Conservation (phyloP, 37 sponge, comb jelly and placozoan genomes). For the Axinella damicornis region DNA sequence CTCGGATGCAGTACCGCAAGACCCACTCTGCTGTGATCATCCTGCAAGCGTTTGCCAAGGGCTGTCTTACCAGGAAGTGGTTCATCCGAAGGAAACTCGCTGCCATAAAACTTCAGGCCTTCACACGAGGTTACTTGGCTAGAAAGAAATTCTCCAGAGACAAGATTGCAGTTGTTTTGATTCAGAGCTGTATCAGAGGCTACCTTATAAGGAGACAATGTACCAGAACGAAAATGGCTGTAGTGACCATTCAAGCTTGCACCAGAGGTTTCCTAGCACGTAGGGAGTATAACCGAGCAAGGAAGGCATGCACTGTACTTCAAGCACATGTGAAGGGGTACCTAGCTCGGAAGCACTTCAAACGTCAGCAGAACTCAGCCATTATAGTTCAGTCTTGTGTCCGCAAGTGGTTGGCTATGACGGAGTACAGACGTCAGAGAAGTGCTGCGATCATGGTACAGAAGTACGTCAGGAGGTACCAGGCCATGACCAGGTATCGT, state of each 20-base stretch:
- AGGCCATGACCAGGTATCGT: slow-evolving; percentile 3
- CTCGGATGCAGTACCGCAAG: too few species aligned
- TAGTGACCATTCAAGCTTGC: slow-evolving; percentile 7
- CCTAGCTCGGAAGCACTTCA: slow-evolving; percentile 4
- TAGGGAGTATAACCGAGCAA: not conserved
- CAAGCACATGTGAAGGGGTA: slow-evolving; percentile 28
- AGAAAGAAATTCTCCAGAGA: too few species aligned
- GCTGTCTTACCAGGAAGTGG: too few species aligned
- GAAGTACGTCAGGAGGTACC: slow-evolving; percentile 23
- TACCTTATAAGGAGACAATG: slow-evolving; percentile 25
- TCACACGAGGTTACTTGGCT: too few species aligned
- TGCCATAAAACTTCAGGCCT: too few species aligned
- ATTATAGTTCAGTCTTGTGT: not conserved
- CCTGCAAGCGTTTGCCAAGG: too few species aligned
- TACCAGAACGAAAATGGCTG: not conserved
- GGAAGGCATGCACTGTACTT: not conserved
- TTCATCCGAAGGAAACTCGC: too few species aligned
- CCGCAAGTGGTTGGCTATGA: slow-evolving; percentile 3
- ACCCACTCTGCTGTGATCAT: too few species aligned
- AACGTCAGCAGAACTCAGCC: not conserved
- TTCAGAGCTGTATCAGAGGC: too few species aligned
- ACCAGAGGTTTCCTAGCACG: slow-evolving; percentile 24
- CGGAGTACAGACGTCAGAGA: not conserved
- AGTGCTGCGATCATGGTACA: slow-evolving; percentile 24
- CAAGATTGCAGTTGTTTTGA: too few species aligned